These are phyloP conservation scores for Oikopleura dioica DNA, from an alignment of 23 tunicate species.

Conservation along the genomic window DNA sequence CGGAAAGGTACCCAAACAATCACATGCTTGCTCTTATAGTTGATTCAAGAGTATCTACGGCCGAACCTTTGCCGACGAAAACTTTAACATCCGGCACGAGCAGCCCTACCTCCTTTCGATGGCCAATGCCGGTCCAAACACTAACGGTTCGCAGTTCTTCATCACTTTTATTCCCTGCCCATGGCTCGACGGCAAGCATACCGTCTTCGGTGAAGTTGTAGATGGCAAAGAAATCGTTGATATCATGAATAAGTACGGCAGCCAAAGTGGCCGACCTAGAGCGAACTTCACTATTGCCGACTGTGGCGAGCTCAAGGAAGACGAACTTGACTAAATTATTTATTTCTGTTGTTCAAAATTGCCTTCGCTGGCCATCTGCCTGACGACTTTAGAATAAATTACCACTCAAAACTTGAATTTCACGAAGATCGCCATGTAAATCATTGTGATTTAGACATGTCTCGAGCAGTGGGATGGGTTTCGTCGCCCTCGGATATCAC, in stretches of 20 bases:
- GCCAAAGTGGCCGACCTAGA: neutral
- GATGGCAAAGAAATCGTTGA: neutral
- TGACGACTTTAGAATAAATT: no score
- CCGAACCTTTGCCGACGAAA: neutral
- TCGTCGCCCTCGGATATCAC: neutral
- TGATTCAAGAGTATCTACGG: neutral
- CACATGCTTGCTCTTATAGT: no score
- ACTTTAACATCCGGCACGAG: neutral
- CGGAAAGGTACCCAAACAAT: constrained; percentile 37
- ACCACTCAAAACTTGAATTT: no score
- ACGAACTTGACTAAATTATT: neutral
- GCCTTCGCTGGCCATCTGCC: no score
- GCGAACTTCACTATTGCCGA: neutral
- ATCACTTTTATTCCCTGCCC: neutral
- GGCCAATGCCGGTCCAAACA: neutral
- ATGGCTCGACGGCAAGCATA: neutral
- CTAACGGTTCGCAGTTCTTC: neutral
- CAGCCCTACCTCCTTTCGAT: neutral
- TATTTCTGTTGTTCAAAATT: no score
- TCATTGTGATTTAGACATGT: neutral
- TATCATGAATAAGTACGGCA: neutral
- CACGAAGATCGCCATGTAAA: neutral
- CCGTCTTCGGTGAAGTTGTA: neutral
- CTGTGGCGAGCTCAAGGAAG: neutral
- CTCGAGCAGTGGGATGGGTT: neutral